Percentiles rank a stretch among this genome's conserved stretches.
phyloP scores from a whole-genome alignment of 2,113 vertebrate genomes.

The Poeciliopsis turrubarensis region DNA sequence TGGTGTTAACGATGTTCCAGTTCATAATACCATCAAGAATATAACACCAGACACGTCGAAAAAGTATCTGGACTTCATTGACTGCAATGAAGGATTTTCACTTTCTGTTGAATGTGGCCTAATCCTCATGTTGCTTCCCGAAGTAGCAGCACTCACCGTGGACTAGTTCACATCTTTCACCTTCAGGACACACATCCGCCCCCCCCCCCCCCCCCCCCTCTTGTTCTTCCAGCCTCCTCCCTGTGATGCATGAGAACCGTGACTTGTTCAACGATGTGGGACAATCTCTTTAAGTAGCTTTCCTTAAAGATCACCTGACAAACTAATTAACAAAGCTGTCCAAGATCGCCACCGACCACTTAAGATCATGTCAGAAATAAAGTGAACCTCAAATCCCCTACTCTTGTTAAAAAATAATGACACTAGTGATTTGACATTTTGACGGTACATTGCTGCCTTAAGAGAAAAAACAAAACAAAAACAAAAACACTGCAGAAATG shows the following conservation, averaged over 20 bases:
- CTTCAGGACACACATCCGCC: not conserved
- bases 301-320: conserved; percentile 4
- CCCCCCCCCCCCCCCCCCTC: rapidly evolving
- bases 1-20: too few species aligned
- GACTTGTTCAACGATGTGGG: not conserved
- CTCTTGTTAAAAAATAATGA: too few species aligned
- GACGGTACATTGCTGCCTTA: not conserved
- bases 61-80: too few species aligned
- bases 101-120: not conserved
- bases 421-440: too few species aligned
- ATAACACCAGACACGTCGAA: not conserved
- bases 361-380: not conserved
- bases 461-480: not conserved
- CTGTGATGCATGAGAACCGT: not conserved
- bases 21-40: not conserved
- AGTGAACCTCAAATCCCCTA: too few species aligned
- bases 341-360: not conserved
- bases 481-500: not conserved
- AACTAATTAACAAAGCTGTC: not conserved
- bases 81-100: not conserved
- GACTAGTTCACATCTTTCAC: not conserved
- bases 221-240: rapidly evolving
- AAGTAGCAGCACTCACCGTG: not conserved
- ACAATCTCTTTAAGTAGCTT: conserved; percentile 1
- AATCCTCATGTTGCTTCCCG: not conserved